These are phyloP conservation scores for Labeo calbasu DNA, from an alignment of 2,797 vertebrate genomes.

Conservation along the genomic window DNA sequence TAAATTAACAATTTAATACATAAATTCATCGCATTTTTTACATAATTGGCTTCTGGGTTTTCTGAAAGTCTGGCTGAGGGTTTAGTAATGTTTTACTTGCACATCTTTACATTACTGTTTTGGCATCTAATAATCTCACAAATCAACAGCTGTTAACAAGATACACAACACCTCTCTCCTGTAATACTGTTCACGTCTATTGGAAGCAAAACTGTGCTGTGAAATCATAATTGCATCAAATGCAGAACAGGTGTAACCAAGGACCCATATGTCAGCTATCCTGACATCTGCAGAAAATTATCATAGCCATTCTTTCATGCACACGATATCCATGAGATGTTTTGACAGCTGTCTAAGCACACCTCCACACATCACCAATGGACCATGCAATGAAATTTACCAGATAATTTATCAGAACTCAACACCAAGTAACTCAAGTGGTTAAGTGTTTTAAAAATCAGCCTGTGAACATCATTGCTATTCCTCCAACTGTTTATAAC, in stretches of 20 bases:
- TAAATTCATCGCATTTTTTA: not conserved
- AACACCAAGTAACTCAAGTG: conserved; percentile 51
- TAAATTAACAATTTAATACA: not conserved
- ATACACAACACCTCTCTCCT: not conserved
- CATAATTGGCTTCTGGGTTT: not conserved
- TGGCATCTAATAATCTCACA: not conserved
- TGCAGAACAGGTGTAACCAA: conserved; percentile 2
- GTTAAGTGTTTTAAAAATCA: conserved; percentile 61
- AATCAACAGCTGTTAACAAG: not conserved
- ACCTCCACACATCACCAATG: conserved; percentile 54
- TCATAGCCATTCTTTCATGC: conserved; percentile 39
- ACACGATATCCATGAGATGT: conserved; percentile 60
- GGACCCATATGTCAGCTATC: not conserved
- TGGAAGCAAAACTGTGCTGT: not conserved
- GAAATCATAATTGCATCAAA: not conserved
- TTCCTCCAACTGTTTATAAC: not conserved
- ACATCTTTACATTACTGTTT: not conserved
- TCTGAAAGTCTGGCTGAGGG: not conserved
- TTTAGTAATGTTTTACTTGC: not conserved
- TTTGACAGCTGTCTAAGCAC: conserved; percentile 65
- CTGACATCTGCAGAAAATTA: conserved; percentile 33
- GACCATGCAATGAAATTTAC: conserved; percentile 66
- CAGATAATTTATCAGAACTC: conserved; percentile 64
- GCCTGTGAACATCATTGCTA: conserved; percentile 63
- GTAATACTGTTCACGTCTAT: not conserved